Conservation (phyloP, 2,113 vertebrate genomes). For the Willisornis vidua region DNA sequence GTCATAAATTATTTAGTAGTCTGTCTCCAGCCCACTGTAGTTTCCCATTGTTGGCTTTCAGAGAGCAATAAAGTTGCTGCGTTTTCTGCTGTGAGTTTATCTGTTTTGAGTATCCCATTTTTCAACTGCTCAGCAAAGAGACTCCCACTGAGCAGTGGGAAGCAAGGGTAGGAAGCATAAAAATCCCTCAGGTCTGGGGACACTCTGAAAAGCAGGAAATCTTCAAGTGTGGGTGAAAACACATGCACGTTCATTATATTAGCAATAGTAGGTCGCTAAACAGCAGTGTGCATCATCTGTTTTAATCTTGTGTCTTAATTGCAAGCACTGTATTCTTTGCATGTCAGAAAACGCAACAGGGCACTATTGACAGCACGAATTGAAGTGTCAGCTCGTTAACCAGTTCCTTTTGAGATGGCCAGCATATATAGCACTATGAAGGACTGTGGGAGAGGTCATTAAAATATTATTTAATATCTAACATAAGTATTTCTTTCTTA, state of each 20-base stretch:
- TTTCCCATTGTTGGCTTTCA: background rate
- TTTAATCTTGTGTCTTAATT: background rate
- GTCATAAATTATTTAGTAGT: background rate
- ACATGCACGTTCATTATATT: background rate
- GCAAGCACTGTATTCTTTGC: background rate
- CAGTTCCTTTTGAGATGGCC: background rate
- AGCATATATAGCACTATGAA: background rate
- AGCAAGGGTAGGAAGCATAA: background rate
- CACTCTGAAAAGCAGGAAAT: background rate
- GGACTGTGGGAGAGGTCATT: background rate
- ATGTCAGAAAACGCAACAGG: background rate
- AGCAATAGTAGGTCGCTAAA: background rate
- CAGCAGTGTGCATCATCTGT: background rate
- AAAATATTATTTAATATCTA: background rate
- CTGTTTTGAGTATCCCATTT: background rate
- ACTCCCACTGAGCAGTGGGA: background rate
- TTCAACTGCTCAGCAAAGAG: background rate
- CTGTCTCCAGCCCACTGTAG: background rate
- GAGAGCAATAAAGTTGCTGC: background rate
- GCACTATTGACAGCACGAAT: background rate
- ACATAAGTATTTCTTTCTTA: background rate
- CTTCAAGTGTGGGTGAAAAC: background rate
- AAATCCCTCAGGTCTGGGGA: background rate
- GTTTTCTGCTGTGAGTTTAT: background rate
- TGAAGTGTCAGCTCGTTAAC: background rate